Evolutionary conservation across 1,140 invertebrate species (phyloP).

Genomic region (Eupristina koningsbergeri): DNA sequence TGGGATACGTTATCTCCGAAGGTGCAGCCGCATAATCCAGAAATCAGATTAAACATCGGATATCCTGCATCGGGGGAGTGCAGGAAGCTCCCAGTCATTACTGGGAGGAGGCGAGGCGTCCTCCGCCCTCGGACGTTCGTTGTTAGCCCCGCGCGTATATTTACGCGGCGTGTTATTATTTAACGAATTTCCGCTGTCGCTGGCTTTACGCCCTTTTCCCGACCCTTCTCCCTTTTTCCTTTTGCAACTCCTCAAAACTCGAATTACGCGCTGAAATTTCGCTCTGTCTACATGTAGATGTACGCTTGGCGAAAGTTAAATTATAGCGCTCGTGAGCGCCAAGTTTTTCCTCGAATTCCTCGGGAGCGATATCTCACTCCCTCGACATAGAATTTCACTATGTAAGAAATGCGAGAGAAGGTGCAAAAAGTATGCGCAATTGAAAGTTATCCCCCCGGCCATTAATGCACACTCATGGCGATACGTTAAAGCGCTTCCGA

Average conservation of each 20-base stretch:
- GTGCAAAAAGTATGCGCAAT: neutral
- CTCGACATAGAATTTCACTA: neutral
- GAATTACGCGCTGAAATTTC: too few relatives aligned
- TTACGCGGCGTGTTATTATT: slow-evolving; percentile 16
- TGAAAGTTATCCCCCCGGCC: neutral
- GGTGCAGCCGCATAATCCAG: slow-evolving; percentile 57
- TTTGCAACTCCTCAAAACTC: too few relatives aligned
- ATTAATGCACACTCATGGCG: neutral
- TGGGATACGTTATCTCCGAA: slow-evolving; percentile 52
- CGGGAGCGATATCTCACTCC: neutral
- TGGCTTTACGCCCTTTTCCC: neutral
- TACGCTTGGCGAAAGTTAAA: neutral
- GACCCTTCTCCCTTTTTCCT: neutral
- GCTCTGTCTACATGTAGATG: neutral
- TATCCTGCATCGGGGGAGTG: slow-evolving; percentile 55
- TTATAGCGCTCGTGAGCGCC: neutral
- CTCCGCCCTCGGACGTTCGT: neutral
- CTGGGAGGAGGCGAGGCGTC: neutral
- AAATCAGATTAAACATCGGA: slow-evolving; percentile 65
- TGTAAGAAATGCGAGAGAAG: neutral
- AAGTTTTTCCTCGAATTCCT: neutral
- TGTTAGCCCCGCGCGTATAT: neutral
- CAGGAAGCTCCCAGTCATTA: slow-evolving; percentile 47
- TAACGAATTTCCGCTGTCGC: slow-evolving; percentile 31
- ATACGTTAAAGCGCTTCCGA: neutral